These are phyloP conservation scores for Ciconia nigra DNA, from an alignment of 2,797 vertebrate species.

Conservation along the genomic window DNA sequence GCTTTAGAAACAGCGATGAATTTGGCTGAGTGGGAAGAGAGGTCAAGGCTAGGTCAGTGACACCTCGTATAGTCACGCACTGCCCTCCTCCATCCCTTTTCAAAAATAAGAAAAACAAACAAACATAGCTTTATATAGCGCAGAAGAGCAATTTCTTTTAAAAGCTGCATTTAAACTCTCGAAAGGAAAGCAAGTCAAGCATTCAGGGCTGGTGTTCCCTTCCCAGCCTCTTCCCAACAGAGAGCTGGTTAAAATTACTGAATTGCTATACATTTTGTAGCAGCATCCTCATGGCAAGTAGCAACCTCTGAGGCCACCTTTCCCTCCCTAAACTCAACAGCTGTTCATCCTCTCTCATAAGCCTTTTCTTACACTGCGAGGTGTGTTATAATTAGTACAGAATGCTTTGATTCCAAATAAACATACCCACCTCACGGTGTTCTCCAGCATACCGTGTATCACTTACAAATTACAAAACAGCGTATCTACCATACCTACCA, in stretches of 20 bases:
- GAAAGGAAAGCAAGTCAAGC: background rate
- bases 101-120: slow-evolving; percentile 6
- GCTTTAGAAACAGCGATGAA: background rate
- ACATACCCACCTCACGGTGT: background rate
- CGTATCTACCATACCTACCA: background rate
- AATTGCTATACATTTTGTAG: background rate
- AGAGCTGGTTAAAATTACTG: background rate
- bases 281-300: background rate
- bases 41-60: background rate
- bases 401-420: background rate
- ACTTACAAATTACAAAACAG: background rate
- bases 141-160: background rate
- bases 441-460: background rate
- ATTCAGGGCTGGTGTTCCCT: background rate
- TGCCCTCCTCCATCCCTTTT: background rate
- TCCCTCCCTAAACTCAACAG: background rate
- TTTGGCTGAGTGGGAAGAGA: background rate
- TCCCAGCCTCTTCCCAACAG: background rate
- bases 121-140: slow-evolving; percentile 11
- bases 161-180: background rate
- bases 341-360: background rate
- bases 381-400: background rate
- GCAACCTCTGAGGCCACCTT: background rate
- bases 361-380: background rate
- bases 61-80: slow-evolving; percentile 3